Percentiles rank a stretch among this genome's conserved stretches.
Conservation (phyloP, 37 sponge, comb jelly and placozoan genomes). For the Halisarca cf. caerulea region DNA sequence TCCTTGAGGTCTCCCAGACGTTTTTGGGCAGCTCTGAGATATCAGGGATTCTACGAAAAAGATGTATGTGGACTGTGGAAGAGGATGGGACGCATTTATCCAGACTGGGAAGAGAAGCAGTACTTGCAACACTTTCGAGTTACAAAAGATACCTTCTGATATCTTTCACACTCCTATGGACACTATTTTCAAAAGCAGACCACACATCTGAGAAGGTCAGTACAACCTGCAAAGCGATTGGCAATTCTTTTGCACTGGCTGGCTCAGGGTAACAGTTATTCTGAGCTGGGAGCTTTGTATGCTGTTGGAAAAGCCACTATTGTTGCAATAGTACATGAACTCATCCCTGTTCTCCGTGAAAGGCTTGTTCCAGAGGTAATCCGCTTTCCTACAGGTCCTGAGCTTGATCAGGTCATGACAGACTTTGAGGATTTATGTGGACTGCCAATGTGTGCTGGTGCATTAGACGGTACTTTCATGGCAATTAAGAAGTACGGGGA, state of each 20-base stretch:
- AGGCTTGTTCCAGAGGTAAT: slow-evolving; percentile 10
- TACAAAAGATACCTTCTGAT: slow-evolving; percentile 21
- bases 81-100: slow-evolving; percentile 14
- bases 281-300: slow-evolving; percentile 3
- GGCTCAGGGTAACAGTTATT: background rate
- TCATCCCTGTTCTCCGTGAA: background rate
- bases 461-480: slow-evolving; percentile 29
- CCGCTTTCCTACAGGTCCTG: slow-evolving; percentile 7
- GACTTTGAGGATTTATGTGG: slow-evolving; percentile 14
- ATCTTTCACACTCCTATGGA: slow-evolving; percentile 8
- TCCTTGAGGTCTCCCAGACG: too few relatives aligned
- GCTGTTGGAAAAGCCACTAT: slow-evolving; percentile 13
- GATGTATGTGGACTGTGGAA: slow-evolving; percentile 16
- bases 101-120: slow-evolving; percentile 33
- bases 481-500: slow-evolving; percentile 16
- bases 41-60: slow-evolving; percentile 26
- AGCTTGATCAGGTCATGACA: background rate
- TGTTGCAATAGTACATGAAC: background rate
- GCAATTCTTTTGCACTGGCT: slow-evolving; percentile 36
- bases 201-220: background rate
- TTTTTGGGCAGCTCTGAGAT: slow-evolving; percentile 4
- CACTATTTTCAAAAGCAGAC: background rate
- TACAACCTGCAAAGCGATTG: slow-evolving; percentile 9
- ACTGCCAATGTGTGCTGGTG: slow-evolving; percentile 25
- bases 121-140: slow-evolving; percentile 29